A percentile compares a stretch with the other conserved stretches of the same genome.
These are phyloP conservation scores for Lasiurus borealis DNA, from an alignment of 2,113 vertebrate genomes.

Conservation along the genomic window DNA sequence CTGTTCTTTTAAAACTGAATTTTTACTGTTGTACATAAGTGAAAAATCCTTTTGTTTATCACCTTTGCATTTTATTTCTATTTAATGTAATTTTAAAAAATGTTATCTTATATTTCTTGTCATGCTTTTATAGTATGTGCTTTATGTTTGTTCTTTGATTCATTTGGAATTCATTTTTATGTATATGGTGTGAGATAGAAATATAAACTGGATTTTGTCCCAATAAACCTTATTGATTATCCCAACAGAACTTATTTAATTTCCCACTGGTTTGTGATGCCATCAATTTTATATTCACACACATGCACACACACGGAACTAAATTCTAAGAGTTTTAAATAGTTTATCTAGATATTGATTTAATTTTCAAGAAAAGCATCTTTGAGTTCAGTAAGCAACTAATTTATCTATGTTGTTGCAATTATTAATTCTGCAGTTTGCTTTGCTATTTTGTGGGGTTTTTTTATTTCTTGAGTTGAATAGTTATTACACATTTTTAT, in stretches of 20 bases:
- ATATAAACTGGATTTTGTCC: conserved; percentile 1
- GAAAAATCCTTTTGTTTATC: not conserved
- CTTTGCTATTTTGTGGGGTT: not conserved
- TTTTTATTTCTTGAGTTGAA: not conserved
- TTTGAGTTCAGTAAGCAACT: not conserved
- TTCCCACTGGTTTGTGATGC: not conserved
- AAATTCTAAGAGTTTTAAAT: not conserved
- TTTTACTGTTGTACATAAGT: not conserved
- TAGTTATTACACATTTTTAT: not conserved
- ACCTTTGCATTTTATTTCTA: not conserved
- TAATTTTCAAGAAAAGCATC: not conserved
- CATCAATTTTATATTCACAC: not conserved
- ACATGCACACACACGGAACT: not conserved
- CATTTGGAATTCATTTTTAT: not conserved
- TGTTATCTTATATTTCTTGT: not conserved
- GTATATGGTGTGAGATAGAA: not conserved
- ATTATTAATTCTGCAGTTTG: not conserved
- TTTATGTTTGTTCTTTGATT: conserved; percentile 14
- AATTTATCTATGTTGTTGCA: not conserved
- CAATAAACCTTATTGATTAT: not conserved
- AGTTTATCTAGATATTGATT: not conserved
- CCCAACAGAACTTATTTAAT: not conserved
- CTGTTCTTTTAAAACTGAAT: not conserved
- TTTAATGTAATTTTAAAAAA: not conserved
- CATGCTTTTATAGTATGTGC: not conserved